Conservation (phyloP, 2,888 invertebrate species). For the Miltochrista miniata region DNA sequence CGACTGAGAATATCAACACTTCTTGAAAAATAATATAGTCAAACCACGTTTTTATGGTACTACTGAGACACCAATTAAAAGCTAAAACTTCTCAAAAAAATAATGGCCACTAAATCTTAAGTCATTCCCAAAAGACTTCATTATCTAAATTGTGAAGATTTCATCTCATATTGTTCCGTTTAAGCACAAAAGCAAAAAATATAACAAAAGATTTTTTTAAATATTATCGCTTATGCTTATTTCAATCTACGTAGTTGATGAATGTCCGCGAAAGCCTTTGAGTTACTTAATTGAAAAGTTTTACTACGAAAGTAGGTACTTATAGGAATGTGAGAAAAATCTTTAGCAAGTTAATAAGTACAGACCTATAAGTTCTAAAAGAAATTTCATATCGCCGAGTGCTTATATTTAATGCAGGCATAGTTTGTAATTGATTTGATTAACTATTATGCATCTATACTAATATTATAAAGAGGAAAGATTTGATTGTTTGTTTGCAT, state of each 20-base stretch:
- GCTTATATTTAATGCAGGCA: too few relatives aligned
- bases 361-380: conserved; percentile 3
- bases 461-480: too few relatives aligned
- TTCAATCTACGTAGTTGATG: conserved; percentile 39
- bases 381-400: too few relatives aligned
- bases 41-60: background rate
- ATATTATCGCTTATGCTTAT: conserved; percentile 37
- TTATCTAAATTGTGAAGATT: conserved; percentile 37
- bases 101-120: background rate
- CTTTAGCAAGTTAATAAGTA: conserved; percentile 28
- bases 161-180: conserved; percentile 41
- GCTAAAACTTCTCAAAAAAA: background rate
- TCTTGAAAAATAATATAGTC: too few relatives aligned
- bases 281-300: conserved; percentile 42
- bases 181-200: conserved; percentile 35
- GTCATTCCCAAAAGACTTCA: conserved; percentile 12
- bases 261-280: conserved; percentile 33
- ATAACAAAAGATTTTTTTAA: conserved; percentile 28
- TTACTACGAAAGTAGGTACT: conserved; percentile 29
- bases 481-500: too few relatives aligned
- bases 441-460: too few relatives aligned
- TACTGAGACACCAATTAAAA: background rate
- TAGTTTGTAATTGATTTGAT: too few relatives aligned
- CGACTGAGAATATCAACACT: too few relatives aligned
- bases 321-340: conserved; percentile 22